Evolutionary conservation across 2,888 invertebrate species (phyloP).

Genomic region (Erebia epiphron): DNA sequence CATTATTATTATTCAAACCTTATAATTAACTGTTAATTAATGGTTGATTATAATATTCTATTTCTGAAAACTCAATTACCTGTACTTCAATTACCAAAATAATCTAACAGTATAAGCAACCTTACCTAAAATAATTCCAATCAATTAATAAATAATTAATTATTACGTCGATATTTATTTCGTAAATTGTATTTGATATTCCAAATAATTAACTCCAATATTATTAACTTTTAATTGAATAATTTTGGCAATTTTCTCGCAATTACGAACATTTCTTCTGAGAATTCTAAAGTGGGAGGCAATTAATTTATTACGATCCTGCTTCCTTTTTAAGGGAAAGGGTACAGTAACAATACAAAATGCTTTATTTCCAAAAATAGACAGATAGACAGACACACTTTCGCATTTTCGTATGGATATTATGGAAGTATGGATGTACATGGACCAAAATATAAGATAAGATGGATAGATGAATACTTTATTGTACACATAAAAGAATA

Average conservation of each 20-base stretch:
- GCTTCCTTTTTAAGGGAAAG: background rate
- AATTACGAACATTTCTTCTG: constrained; percentile 20
- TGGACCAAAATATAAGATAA: no score
- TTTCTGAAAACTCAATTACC: background rate
- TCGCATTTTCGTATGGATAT: no score
- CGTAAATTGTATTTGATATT: constrained; percentile 6
- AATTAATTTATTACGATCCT: constrained; percentile 20
- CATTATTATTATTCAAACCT: no score
- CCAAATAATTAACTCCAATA: constrained; percentile 7
- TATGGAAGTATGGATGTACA: no score
- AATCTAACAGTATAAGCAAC: no score
- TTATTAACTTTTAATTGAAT: constrained; percentile 23
- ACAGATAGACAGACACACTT: no score
- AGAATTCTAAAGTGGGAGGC: constrained; percentile 12
- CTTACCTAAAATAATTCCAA: background rate
- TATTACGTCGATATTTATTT: background rate
- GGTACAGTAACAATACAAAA: background rate
- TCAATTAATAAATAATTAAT: background rate
- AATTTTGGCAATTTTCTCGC: constrained; percentile 21
- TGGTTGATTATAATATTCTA: no score
- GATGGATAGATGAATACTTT: no score
- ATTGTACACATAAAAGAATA: no score
- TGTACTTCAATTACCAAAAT: background rate
- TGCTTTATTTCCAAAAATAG: no score
- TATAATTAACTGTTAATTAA: no score